A percentile compares a stretch with the other conserved stretches of the same genome.
Conservation (phyloP, 2,888 invertebrate species). For the Chironomus tentans region DNA sequence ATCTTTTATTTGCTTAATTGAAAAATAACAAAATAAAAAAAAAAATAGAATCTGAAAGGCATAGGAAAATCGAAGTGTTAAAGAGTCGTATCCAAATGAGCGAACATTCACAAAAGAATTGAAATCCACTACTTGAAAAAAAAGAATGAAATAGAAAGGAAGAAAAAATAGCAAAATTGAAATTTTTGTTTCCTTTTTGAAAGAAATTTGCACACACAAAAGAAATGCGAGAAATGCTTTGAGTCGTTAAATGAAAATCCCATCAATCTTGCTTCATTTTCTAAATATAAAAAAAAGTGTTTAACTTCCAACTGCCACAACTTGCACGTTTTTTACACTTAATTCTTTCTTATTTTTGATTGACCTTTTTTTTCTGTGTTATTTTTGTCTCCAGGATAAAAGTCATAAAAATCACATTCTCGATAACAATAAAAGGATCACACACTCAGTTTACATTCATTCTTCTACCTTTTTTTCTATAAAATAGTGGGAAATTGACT, state of each 20-base stretch:
- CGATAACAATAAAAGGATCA: background rate
- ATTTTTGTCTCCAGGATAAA: background rate
- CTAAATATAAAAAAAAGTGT: background rate
- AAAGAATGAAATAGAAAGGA: too few species aligned
- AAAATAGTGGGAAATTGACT: background rate
- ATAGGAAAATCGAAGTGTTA: background rate
- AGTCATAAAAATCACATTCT: slow-evolving; percentile 17
- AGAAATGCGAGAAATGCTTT: background rate
- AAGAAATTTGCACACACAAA: background rate
- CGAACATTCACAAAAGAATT: background rate
- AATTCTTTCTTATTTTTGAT: background rate
- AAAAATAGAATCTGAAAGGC: background rate
- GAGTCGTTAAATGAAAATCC: slow-evolving; percentile 3
- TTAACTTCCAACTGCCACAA: slow-evolving; percentile 10
- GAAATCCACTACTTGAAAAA: background rate
- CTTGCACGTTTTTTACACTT: slow-evolving; percentile 2
- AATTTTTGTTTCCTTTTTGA: background rate
- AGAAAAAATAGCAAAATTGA: background rate
- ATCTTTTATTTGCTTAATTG: slow-evolving; percentile 13
- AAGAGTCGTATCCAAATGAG: background rate
- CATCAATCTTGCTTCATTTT: slow-evolving; percentile 15
- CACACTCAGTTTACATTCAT: background rate
- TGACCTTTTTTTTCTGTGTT: slow-evolving; percentile 4
- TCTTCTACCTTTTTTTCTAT: background rate
- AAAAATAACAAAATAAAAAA: slow-evolving; percentile 13